A percentile compares a stretch with the other conserved stretches of the same genome.
Evolutionary conservation across 2,888 invertebrate genomes (phyloP).

Genomic region (Eupithecia dodoneata): DNA sequence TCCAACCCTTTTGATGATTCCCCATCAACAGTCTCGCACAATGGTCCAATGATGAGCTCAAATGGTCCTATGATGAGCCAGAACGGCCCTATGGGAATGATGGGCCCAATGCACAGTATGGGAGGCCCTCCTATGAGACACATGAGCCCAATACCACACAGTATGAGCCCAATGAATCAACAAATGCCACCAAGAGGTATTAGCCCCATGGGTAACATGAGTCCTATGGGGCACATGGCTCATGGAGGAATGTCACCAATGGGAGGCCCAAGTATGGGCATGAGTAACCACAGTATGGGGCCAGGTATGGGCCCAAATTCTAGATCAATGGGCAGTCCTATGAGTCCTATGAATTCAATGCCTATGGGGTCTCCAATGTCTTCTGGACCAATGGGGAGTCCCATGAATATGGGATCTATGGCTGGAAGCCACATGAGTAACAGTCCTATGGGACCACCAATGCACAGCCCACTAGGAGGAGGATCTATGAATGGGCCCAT

Average conservation of each 20-base stretch:
- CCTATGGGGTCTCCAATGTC: conserved; percentile 89
- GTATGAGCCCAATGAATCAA: conserved; percentile 86
- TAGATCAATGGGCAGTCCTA: conserved; percentile 88
- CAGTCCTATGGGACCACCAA: conserved; percentile 90
- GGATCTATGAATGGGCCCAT: conserved; percentile 83
- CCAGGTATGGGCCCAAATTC: conserved; percentile 83
- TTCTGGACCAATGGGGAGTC: conserved; percentile 89
- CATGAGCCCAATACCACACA: conserved; percentile 85
- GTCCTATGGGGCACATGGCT: conserved; percentile 87
- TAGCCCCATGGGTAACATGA: conserved; percentile 89
- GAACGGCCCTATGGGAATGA: conserved; percentile 87
- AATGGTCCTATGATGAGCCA: conserved; percentile 88
- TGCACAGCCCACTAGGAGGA: conserved; percentile 88
- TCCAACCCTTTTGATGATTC: conserved; percentile 98
- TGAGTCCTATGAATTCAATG: conserved; percentile 90
- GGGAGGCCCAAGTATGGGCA: conserved; percentile 88
- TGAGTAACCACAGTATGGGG: conserved; percentile 86
- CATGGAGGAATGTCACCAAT: conserved; percentile 87
- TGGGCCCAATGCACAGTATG: conserved; percentile 86
- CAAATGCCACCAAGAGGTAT: conserved; percentile 86
- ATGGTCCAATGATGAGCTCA: conserved; percentile 86
- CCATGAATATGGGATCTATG: conserved; percentile 88
- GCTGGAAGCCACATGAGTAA: conserved; percentile 86
- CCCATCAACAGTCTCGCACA: conserved; percentile 86
- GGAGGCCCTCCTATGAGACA: conserved; percentile 87